These are phyloP conservation scores for Lytechinus variegatus DNA, from an alignment of 35 echinoderm and acorn worm species.

Conservation along the genomic window DNA sequence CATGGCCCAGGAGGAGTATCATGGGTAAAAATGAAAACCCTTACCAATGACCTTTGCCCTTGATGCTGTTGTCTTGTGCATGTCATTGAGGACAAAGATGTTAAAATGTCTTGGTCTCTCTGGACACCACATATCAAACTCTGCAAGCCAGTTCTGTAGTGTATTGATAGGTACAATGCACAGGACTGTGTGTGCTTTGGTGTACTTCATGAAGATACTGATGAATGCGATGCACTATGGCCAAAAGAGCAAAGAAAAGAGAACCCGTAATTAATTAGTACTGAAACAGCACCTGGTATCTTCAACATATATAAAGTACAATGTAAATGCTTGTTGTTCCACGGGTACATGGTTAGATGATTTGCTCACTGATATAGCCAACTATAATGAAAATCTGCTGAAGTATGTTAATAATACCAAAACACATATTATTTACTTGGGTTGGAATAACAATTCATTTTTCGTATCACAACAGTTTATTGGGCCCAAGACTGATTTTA, in stretches of 20 bases:
- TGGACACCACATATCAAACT: conserved; percentile 98
- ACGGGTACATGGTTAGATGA: too few relatives aligned
- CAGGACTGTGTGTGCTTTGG: conserved; percentile 68
- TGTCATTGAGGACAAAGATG: conserved; percentile 82
- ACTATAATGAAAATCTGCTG: too few relatives aligned
- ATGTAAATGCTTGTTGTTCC: too few relatives aligned
- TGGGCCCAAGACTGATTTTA: too few relatives aligned
- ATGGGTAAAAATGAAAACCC: background rate
- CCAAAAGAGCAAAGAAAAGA: background rate
- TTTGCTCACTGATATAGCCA: too few relatives aligned
- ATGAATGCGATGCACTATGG: conserved; percentile 77
- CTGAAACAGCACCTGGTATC: background rate
- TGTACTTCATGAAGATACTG: conserved; percentile 75
- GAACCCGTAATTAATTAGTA: background rate
- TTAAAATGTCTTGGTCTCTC: conserved; percentile 55
- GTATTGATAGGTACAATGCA: conserved; percentile 98
- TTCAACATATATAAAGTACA: background rate
- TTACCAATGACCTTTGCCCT: conserved; percentile 87
- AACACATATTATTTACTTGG: too few relatives aligned
- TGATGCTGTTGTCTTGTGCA: conserved; percentile 79
- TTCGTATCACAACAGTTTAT: too few relatives aligned
- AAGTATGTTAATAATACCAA: too few relatives aligned
- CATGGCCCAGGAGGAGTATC: too few relatives aligned
- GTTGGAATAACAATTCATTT: too few relatives aligned
- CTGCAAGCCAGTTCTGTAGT: conserved; percentile 97